Conservation (phyloP, 2,797 vertebrate genomes). For the Ispidina picta region DNA sequence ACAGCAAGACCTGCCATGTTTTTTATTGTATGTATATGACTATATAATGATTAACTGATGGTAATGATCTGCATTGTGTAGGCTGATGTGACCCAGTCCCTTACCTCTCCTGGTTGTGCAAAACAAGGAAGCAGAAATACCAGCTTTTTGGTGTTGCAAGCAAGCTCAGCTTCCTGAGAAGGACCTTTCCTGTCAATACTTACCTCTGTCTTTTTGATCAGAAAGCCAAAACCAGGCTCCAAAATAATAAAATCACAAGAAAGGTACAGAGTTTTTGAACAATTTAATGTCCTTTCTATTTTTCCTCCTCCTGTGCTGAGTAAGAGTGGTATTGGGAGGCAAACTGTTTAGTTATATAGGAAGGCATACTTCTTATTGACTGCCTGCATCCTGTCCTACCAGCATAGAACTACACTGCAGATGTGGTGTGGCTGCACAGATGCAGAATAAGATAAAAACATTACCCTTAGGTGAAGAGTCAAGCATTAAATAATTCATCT, state of each 20-base stretch:
- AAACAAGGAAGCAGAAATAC: background rate
- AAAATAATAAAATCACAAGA: background rate
- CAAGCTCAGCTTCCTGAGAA: background rate
- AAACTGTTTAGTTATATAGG: background rate
- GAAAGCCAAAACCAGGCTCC: background rate
- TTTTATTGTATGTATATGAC: background rate
- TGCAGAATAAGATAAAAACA: background rate
- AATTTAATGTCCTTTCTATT: background rate
- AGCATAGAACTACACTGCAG: background rate
- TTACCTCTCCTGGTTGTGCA: background rate
- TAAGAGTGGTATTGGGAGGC: background rate
- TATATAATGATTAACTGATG: background rate
- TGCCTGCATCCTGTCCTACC: background rate
- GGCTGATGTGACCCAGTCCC: background rate
- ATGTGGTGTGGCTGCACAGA: conserved; percentile 6
- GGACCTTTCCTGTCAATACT: background rate
- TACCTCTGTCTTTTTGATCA: background rate
- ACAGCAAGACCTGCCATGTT: background rate
- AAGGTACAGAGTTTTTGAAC: background rate
- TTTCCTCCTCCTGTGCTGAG: background rate
- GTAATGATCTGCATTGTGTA: background rate
- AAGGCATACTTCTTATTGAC: background rate
- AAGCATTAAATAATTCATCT: background rate
- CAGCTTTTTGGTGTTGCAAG: background rate
- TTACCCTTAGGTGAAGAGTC: conserved; percentile 6